Conservation (phyloP, 2,113 vertebrate species). For the Pipra filicauda region DNA sequence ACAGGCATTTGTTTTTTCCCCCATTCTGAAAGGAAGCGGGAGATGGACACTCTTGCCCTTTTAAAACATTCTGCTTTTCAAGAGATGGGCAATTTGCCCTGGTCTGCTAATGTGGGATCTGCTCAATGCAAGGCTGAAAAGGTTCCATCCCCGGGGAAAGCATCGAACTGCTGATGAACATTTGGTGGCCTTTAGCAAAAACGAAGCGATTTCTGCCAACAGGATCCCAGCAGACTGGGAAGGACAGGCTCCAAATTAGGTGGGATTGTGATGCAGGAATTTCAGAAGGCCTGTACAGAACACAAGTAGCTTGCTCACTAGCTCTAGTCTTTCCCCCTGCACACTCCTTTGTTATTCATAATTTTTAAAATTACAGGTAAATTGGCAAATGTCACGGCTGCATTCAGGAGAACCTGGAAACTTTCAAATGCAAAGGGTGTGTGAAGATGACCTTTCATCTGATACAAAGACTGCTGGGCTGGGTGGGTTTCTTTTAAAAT, state of each 20-base stretch:
- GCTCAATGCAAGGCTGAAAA: constrained; percentile 68
- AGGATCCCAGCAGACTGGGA: constrained; percentile 55
- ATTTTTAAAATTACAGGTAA: constrained; percentile 1
- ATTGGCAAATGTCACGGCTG: constrained; percentile 24
- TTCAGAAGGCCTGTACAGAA: constrained; percentile 15
- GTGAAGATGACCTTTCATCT: neutral
- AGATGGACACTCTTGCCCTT: constrained; percentile 64
- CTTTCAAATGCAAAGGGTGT: neutral
- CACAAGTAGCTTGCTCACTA: neutral
- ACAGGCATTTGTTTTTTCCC: neutral
- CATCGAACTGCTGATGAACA: constrained; percentile 62
- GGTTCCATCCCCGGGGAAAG: constrained; percentile 65
- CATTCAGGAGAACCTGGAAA: neutral
- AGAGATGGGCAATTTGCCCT: constrained; percentile 59
- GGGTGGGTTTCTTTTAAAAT: neutral
- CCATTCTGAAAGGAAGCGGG: constrained; percentile 24
- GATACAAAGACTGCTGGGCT: neutral
- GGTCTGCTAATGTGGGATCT: constrained; percentile 62
- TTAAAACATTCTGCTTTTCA: constrained; percentile 55
- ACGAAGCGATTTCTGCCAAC: constrained; percentile 49
- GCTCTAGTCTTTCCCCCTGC: neutral
- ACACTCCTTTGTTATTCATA: neutral
- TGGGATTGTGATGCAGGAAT: constrained; percentile 46
- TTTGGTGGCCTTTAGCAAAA: constrained; percentile 73
- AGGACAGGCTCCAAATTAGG: constrained; percentile 59